Evolutionary conservation across 92 coral and sea anemone genomes (phyloP), one percentile per base, ranked within the genome.

Genomic region (Galaxea fascicularis): DNA sequence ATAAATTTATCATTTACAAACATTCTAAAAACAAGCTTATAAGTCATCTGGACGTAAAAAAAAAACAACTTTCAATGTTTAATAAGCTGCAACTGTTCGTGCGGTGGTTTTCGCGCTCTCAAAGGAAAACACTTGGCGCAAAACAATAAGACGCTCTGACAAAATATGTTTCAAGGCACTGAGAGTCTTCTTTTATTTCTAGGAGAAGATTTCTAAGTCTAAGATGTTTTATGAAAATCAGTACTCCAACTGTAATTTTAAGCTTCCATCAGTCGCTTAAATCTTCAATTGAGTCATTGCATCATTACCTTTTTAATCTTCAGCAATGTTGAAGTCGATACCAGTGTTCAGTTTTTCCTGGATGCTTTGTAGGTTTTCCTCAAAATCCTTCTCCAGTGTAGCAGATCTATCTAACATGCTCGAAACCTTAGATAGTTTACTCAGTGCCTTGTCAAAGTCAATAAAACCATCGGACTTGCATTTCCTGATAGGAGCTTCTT

Each of bases 401-500:
- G 92, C 85, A 0, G 93, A 86, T 69, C 88, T 89, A 26, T 92
- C 98, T 27, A 94, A 82, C 10, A 92, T 82, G n/a, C 83, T 91
- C 21, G 94, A 87, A 20, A 93, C 92, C 29, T 85, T 78, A 8
- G 72, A 46, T 27, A 94, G 86, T 58, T 92, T 94, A 25, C 88
- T 80, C 81, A 94, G 56, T 0, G 90, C 95, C 31, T 87, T 88
- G 44, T 94, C 98, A 47, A 76, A 94, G 65, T 78, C 92, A 3
- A 68, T 58, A 18, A 73, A 87, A 51, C 76, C 85, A 4, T 84
- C 87, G 63, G 82, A 73, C 8, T 74, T 60, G 63, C 47, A 27
- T 52, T 64, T 83, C 35, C 71, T 57, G 7, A 54, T n/a, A 5
- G 80, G 41, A 30, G 15, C 41, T 74, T 24, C 62, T 60, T n/a